Evolutionary conservation across 2,888 invertebrate genomes (phyloP).

Genomic region (Coelogynopora nodosa): DNA sequence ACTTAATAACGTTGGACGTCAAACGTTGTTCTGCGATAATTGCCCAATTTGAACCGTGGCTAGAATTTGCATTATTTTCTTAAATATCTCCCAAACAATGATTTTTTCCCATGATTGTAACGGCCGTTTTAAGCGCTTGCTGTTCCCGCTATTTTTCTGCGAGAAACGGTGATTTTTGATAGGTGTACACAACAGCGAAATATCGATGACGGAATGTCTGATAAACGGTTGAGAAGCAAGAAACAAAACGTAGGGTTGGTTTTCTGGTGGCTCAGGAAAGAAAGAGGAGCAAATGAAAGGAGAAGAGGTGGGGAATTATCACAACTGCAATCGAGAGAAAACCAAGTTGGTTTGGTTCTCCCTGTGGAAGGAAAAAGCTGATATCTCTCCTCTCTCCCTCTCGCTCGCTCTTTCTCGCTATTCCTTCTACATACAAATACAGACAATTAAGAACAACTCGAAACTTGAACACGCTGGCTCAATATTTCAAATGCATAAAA

Average conservation of each 20-base stretch:
- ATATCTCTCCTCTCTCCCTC: not conserved
- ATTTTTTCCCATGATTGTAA: too few species aligned
- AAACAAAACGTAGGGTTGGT: too few species aligned
- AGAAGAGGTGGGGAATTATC: not conserved
- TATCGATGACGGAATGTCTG: slow-evolving; percentile 2
- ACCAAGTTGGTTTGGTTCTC: not conserved
- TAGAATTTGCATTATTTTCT: too few species aligned
- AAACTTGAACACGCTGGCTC: not conserved
- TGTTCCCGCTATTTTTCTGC: not conserved
- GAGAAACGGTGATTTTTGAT: slow-evolving; percentile 2
- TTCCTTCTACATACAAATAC: not conserved
- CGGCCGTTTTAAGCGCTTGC: not conserved
- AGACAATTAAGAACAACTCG: not conserved
- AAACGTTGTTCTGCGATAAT: too few species aligned
- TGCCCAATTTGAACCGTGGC: too few species aligned
- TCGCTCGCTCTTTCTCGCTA: not conserved
- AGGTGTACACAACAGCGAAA: not conserved
- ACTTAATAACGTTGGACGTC: too few species aligned
- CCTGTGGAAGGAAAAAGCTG: not conserved
- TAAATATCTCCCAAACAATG: too few species aligned
- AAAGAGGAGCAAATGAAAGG: not conserved
- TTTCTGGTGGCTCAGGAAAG: not conserved
- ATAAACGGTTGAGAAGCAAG: too few species aligned
- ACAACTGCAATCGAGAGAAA: not conserved
- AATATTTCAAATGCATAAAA: not conserved